Evolutionary conservation across 2,797 vertebrate species (phyloP).

Genomic region (Bradypodion pumilum): DNA sequence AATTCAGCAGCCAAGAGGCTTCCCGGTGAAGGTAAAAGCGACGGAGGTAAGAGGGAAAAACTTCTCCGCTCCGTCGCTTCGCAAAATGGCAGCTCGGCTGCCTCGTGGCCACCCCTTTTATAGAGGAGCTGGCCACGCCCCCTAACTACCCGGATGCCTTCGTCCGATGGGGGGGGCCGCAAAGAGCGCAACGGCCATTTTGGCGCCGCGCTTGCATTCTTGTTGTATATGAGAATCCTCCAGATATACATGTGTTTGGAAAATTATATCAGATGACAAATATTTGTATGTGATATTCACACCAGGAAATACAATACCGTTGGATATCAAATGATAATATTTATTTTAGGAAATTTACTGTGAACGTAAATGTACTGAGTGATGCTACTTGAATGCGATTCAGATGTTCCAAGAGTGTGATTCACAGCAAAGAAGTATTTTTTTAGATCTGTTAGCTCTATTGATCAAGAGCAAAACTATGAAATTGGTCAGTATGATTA

Average conservation of each 20-base stretch:
- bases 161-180: no score
- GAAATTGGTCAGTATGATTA: background rate
- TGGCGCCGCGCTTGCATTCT: no score
- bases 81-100: no score
- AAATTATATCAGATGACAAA: background rate
- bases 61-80: no score
- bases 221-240: background rate
- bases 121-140: no score
- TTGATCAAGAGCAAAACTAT: background rate
- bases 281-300: background rate
- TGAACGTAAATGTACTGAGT: no score
- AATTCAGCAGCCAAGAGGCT: no score
- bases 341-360: background rate
- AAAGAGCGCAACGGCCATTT: no score
- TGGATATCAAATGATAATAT: background rate
- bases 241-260: background rate
- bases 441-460: background rate
- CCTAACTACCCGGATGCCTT: no score
- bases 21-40: no score
- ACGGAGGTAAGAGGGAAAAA: no score
- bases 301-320: background rate
- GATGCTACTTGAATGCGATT: background rate
- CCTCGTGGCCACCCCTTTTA: no score
- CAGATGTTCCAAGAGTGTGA: background rate
- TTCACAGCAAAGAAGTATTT: background rate